Conservation (phyloP, 37 sponge, comb jelly and placozoan genomes). For the Chondrosia reniformis region DNA sequence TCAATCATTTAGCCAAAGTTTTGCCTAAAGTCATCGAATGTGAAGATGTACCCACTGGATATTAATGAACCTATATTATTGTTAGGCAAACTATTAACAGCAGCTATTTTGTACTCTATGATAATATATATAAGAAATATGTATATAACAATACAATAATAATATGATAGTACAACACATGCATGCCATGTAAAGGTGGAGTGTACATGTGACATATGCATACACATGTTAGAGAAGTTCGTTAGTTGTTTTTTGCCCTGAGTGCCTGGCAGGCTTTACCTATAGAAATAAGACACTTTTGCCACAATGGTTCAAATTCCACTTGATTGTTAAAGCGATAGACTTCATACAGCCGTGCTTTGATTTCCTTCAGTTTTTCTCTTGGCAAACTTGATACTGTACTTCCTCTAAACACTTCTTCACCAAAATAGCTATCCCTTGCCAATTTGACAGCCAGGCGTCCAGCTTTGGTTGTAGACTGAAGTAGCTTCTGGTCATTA, state of each 20-base stretch:
- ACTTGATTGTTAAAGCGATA: slow-evolving; percentile 13
- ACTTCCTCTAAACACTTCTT: background rate
- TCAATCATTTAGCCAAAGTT: slow-evolving; percentile 11
- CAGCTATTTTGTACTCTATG: background rate
- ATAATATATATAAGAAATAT: background rate
- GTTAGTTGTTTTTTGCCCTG: background rate
- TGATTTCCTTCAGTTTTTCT: slow-evolving; percentile 17
- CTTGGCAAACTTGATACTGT: slow-evolving; percentile 6
- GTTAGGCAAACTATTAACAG: background rate
- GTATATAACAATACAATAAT: background rate
- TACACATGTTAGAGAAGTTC: background rate
- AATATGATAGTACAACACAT: background rate
- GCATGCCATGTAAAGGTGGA: background rate
- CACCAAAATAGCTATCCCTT: slow-evolving; percentile 18
- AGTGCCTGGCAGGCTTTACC: slow-evolving; percentile 23
- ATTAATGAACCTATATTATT: background rate
- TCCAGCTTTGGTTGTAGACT: slow-evolving; percentile 10
- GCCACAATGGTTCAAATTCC: slow-evolving; percentile 24
- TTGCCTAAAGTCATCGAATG: slow-evolving; percentile 15
- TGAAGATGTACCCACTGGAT: slow-evolving; percentile 16
- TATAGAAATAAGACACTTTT: slow-evolving; percentile 17
- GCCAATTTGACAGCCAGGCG: slow-evolving; percentile 9
- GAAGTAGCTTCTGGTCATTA: background rate
- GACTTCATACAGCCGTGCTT: slow-evolving; percentile 5
- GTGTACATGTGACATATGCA: background rate